These are phyloP conservation scores for Chalcis sispes DNA, from an alignment of 2,888 invertebrate species.

Conservation along the genomic window DNA sequence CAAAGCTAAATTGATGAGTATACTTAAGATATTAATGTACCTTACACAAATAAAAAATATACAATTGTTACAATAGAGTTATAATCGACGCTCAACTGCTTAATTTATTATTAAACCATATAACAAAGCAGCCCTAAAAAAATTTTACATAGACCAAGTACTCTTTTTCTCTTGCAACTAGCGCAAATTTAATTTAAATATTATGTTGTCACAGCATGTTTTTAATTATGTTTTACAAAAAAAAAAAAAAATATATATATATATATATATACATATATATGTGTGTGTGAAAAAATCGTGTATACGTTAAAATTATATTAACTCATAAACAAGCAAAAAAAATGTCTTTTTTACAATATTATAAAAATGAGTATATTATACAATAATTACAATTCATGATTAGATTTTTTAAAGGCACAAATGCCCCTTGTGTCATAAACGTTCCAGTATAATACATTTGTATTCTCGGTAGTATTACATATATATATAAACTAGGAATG, in stretches of 20 bases:
- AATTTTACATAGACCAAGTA: conserved; percentile 5
- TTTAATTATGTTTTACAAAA: conserved; percentile 30
- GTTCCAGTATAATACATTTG: conserved; percentile 49
- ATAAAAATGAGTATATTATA: conserved; percentile 55
- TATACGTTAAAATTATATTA: conserved; percentile 40
- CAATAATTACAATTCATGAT: conserved; percentile 59
- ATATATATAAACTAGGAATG: conserved; percentile 56
- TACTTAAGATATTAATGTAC: conserved; percentile 38
- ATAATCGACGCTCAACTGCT: conserved; percentile 37
- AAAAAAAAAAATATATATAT: conserved; percentile 41
- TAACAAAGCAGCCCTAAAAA: conserved; percentile 24
- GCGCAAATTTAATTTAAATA: conserved; percentile 51
- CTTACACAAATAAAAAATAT: conserved; percentile 50
- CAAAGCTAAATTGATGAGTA: conserved; percentile 33
- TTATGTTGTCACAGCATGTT: conserved; percentile 56
- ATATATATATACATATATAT: too few species aligned
- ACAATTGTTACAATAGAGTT: conserved; percentile 50
- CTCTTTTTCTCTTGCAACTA: conserved; percentile 37
- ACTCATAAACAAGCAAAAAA: conserved; percentile 46
- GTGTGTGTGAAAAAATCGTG: conserved; percentile 44
- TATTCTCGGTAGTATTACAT: conserved; percentile 25
- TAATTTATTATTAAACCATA: conserved; percentile 41
- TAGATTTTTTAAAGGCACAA: conserved; percentile 57
- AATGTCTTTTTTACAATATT: conserved; percentile 49
- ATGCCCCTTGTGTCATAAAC: conserved; percentile 49